Conservation (phyloP, 2,113 vertebrate genomes). For the Caloenas nicobarica region DNA sequence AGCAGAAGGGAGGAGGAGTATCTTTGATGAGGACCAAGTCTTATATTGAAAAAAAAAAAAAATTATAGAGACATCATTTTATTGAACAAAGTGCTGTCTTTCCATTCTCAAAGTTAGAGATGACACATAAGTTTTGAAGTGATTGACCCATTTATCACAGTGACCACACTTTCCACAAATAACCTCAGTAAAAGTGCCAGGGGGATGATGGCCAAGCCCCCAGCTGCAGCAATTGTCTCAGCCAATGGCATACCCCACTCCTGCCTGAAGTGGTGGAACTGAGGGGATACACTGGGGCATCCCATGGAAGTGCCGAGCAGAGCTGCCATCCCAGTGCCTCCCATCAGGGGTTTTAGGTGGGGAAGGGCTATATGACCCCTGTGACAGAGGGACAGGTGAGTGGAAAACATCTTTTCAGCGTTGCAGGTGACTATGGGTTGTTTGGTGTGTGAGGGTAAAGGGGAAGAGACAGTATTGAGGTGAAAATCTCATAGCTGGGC, state of each 20-base stretch:
- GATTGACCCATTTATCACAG: background rate
- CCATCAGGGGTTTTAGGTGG: background rate
- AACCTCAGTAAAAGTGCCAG: background rate
- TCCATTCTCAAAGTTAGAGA: background rate
- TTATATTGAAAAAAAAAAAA: background rate
- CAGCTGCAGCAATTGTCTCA: background rate
- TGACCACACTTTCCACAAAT: background rate
- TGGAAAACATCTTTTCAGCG: background rate
- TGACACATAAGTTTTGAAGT: background rate
- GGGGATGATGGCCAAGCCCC: rapidly evolving
- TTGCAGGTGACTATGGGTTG: background rate
- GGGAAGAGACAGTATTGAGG: background rate
- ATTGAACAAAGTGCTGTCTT: background rate
- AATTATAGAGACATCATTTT: background rate
- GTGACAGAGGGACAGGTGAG: background rate
- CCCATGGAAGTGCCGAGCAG: rapidly evolving
- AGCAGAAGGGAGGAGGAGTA: background rate
- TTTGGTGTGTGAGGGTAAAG: background rate
- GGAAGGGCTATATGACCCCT: background rate
- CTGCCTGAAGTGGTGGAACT: background rate
- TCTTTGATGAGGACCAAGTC: background rate
- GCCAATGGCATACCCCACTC: rapidly evolving
- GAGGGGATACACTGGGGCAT: background rate
- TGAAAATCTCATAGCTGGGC: background rate
- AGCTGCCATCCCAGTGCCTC: background rate